Evolutionary conservation across 2,888 invertebrate species (phyloP), one percentile per base, ranked within the genome.

Genomic region (Entomobrya multifasciata): DNA sequence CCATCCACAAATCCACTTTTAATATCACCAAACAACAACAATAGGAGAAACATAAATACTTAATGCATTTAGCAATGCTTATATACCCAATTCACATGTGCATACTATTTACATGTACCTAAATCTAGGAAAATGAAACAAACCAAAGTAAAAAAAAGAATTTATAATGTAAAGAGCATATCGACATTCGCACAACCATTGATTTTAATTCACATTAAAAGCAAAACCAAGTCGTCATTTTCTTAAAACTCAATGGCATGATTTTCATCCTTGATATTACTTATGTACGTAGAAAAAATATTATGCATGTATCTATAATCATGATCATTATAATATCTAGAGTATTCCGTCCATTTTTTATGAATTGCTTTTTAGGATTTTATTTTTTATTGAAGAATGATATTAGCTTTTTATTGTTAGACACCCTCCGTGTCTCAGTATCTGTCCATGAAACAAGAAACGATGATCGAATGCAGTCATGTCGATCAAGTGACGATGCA

Each of bases 341-440:
- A 72, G 72, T 49, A 52, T 52, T n/a, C 17, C 6, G 17, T n/a
- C 6, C 6, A 52, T n/a, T n/a, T 52, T n/a, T 52, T n/a, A 17
- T 52, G 52, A 8, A 52, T n/a, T 17, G 1, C 30, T 74, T 8
- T 47, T 52, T n/a, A n/a, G 74, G 30, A 60, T 44, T 44, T 60
- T 47, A 49, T 47, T 78, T 47, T n/a, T 41, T 41, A 60, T 76
- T 20, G 52, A 22, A 72, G 30, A 47, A 83, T 76, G 65, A 77
- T 36, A 36, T 83, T 76, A 83, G 77, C 25, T 67, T 85, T 85
- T 78, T 78, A 78, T 78, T 85, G 78, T 8, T 55, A 79, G 85
- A 78, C 85, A 85, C 85, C 85, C 85, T 79, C 20, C 27, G 65
- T 65, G 65, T 65, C 49, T 62, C 57, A 57, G 44, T 17, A 62